Base-by-base conservation (phyloP, 2,797 vertebrate species). In the Natrix natrix region DNA sequence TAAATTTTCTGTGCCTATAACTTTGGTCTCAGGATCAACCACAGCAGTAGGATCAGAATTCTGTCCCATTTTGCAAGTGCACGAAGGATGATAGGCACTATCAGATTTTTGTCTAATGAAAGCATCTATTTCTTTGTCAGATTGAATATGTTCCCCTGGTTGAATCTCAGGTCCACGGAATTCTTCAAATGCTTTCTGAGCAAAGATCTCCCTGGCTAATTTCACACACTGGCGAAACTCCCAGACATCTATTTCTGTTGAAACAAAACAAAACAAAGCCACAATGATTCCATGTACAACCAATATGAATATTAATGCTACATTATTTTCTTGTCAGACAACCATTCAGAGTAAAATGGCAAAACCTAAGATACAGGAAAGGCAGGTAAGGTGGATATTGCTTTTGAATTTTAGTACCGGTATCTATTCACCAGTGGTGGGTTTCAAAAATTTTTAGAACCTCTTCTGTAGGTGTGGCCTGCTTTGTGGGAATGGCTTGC, bases 11-110 rank as follows among this genome's bases (percentile, higher is more conserved):
- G 99, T 92, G 0, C 99, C 99, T 1, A 99, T 97, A n/a, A 99
- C 98, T 7, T 97, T 97, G 0, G 98, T 97, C 90, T 98, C 97
- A 0, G 98, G 97, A 96, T 99, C 98, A 2, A 99, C 99, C 10
- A 99, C 99, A 0, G 99, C 98, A 57, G 92, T 96, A 3, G 97
- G 96, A 90, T 99, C 99, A 0, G 98, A 98, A 8, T 97, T 94
- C n/a, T 97, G 97, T 61, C 99, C 99, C 98, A 99, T 99, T 97
- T 99, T 99, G 93, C 99, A 99, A 66, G 99, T 99, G 95, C 99
- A 99, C 6, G 99, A 99, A 0, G 99, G 99, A 93, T 99, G 99
- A 97, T 99, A 99, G 43, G 99, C 99, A 0, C 98, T 99, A 94
- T 99, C 99, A 0, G 98, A 98, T 95, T 98, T 99, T 2, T 96